Conservation (phyloP, 1,140 invertebrate species). For the Heliconius nattereri region DNA sequence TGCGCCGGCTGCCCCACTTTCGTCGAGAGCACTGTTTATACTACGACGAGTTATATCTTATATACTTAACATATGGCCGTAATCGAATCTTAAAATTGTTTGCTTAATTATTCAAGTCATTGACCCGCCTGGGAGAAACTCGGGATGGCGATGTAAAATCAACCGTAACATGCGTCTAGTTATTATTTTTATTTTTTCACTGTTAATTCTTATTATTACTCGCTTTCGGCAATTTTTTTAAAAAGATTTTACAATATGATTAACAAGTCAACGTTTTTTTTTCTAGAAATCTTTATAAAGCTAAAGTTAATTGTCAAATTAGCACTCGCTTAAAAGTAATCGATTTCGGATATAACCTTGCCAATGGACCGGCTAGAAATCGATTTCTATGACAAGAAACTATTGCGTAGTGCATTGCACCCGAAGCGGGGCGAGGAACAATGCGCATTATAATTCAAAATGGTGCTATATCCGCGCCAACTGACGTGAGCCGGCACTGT, state of each 20-base stretch:
- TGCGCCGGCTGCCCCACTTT: slow-evolving; percentile 53
- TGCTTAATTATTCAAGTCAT: slow-evolving; percentile 41
- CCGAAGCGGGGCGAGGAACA: slow-evolving; percentile 65
- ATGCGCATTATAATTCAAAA: slow-evolving; percentile 79
- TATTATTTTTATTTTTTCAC: neutral
- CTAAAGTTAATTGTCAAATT: no score
- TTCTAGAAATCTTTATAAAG: neutral
- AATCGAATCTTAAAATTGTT: slow-evolving; percentile 42
- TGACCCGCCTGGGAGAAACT: slow-evolving; percentile 38
- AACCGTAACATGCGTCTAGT: slow-evolving; percentile 16
- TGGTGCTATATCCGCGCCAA: slow-evolving; percentile 74
- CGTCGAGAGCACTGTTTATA: slow-evolving; percentile 44
- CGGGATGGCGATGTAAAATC: slow-evolving; percentile 50
- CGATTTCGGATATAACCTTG: slow-evolving; percentile 55
- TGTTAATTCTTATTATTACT: neutral
- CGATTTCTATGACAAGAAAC: slow-evolving; percentile 77
- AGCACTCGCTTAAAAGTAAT: neutral
- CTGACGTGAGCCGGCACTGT: slow-evolving; percentile 58
- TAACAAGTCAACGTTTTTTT: neutral
- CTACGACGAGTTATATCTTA: slow-evolving; percentile 28
- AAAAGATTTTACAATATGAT: no score
- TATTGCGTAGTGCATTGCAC: slow-evolving; percentile 78
- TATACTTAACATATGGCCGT: slow-evolving; percentile 38
- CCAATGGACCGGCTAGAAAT: slow-evolving; percentile 53
- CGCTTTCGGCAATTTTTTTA: no score